Evolutionary conservation across 2,797 vertebrate species (phyloP).

Genomic region (Hoplostethus atlanticus): DNA sequence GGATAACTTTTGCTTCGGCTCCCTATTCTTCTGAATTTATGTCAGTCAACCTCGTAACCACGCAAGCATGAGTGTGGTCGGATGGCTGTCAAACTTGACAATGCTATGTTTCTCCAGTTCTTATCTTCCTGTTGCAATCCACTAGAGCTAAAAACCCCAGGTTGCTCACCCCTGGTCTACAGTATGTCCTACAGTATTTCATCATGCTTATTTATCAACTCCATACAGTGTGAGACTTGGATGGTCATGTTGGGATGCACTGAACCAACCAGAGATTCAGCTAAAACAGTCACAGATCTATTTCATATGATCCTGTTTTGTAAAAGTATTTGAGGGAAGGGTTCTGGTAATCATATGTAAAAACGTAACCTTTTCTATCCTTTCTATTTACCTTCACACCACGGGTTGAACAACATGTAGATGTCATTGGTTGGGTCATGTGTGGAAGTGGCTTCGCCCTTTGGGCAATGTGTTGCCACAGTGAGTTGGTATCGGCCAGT

Average conservation of each 20-base stretch:
- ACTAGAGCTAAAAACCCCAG: no score
- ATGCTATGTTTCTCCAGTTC: neutral
- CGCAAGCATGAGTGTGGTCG: neutral
- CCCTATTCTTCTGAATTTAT: neutral
- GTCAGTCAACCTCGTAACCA: neutral
- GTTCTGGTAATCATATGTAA: neutral
- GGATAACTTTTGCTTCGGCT: no score
- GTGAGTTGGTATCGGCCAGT: conserved; percentile 87
- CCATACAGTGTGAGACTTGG: neutral
- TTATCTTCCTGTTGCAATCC: neutral
- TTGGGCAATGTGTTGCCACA: conserved; percentile 77
- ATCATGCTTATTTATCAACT: neutral
- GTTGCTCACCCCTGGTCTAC: neutral
- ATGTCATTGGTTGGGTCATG: conserved; percentile 82
- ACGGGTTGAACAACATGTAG: conserved; percentile 92
- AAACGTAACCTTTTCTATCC: neutral
- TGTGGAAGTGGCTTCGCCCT: conserved; percentile 71
- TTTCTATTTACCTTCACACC: conserved; percentile 90
- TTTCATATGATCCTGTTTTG: neutral
- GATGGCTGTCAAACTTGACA: neutral
- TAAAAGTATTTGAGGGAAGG: neutral
- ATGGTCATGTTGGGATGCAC: neutral
- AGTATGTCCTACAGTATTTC: no score
- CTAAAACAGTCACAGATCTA: neutral
- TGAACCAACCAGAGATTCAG: neutral